Evolutionary conservation across 2,797 vertebrate species (phyloP).

Genomic region (Epinephelus coioides): DNA sequence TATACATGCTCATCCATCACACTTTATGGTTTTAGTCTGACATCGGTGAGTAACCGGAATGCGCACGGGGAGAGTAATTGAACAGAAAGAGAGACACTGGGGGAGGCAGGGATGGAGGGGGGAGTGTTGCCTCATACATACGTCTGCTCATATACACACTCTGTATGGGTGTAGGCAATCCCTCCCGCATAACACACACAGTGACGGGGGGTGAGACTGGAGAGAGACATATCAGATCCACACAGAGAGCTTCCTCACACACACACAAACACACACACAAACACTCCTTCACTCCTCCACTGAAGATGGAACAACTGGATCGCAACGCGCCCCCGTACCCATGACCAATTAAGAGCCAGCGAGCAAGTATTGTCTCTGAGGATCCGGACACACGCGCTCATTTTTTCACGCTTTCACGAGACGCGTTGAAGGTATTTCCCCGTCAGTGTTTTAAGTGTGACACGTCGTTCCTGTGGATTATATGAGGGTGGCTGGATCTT

Average conservation of each 20-base stretch:
- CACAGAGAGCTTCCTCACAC: slow-evolving; percentile 36
- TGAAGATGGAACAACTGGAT: slow-evolving; percentile 63
- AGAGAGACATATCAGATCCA: slow-evolving; percentile 45
- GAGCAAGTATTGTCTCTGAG: slow-evolving; percentile 11
- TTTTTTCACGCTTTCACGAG: neutral
- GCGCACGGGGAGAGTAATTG: slow-evolving; percentile 32
- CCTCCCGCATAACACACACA: slow-evolving; percentile 21
- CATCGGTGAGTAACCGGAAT: slow-evolving; percentile 30
- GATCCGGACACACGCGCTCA: slow-evolving; percentile 10
- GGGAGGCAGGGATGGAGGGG: slow-evolving; percentile 24
- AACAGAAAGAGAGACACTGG: slow-evolving; percentile 10
- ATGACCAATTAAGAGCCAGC: slow-evolving; percentile 42
- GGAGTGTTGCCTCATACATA: slow-evolving; percentile 32
- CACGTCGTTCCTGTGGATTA: slow-evolving; percentile 50
- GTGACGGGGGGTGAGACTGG: neutral
- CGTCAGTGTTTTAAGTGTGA: neutral
- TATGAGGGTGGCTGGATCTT: slow-evolving; percentile 29
- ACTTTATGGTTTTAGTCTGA: slow-evolving; percentile 43
- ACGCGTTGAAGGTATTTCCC: neutral
- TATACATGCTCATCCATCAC: slow-evolving; percentile 61
- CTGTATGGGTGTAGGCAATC: slow-evolving; percentile 37
- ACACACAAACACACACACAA: slow-evolving; percentile 1
- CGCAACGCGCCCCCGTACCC: slow-evolving; percentile 40
- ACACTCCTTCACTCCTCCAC: slow-evolving; percentile 4
- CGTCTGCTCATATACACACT: slow-evolving; percentile 7